phyloP scores from a whole-genome alignment of 2,888 invertebrate species.

The Ditula angustiorana region DNA sequence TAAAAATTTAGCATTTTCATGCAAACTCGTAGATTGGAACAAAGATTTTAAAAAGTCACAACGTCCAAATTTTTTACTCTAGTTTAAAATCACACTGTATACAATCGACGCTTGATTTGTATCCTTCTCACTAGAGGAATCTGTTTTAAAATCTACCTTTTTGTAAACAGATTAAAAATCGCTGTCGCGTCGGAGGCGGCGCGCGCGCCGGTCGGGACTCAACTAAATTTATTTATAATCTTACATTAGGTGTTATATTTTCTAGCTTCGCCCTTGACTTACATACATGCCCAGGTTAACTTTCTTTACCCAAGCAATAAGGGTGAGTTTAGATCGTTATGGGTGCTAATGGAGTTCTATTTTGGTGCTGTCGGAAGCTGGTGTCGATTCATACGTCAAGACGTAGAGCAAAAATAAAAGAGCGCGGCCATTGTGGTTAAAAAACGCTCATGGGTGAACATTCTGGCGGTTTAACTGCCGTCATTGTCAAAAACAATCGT shows the following conservation, averaged over 20 bases:
- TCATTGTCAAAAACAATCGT: too few species aligned
- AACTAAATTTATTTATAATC: constrained; percentile 81
- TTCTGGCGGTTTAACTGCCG: too few species aligned
- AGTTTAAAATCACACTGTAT: not conserved
- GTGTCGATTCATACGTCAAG: constrained; percentile 43
- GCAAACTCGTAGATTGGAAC: not conserved
- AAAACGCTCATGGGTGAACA: too few species aligned
- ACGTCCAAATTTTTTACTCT: constrained; percentile 6
- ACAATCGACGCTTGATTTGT: not conserved
- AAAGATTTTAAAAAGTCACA: not conserved
- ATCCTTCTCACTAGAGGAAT: not conserved
- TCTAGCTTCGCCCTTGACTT: constrained; percentile 79
- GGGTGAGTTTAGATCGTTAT: constrained; percentile 35
- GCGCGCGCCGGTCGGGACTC: constrained; percentile 56
- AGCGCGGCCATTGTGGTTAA: constrained; percentile 15
- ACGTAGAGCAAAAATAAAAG: not conserved
- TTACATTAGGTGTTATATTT: constrained; percentile 77
- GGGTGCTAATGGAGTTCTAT: constrained; percentile 47
- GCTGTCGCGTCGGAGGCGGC: constrained; percentile 30
- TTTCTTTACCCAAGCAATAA: constrained; percentile 35
- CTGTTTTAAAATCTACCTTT: constrained; percentile 11
- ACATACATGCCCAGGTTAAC: constrained; percentile 51
- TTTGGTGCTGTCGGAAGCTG: constrained; percentile 47
- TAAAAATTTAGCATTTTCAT: not conserved
- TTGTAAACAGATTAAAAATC: constrained; percentile 21